These are phyloP conservation scores for Microcaecilia unicolor DNA, from an alignment of 2,797 vertebrate genomes.

Conservation along the genomic window DNA sequence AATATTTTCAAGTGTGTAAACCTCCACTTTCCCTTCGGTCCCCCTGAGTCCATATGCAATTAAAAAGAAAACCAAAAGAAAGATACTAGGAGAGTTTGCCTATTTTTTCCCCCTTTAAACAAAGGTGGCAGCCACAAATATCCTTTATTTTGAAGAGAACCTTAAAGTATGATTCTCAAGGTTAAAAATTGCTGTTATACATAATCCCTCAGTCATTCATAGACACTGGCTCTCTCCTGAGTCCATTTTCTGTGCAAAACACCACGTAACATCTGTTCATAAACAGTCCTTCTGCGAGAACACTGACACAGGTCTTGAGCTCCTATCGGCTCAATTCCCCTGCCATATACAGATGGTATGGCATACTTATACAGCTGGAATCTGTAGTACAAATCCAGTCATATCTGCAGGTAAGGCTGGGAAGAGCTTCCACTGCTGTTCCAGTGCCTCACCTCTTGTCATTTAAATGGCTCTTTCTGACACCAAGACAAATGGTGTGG, in stretches of 20 bases:
- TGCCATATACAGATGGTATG: constrained; percentile 85
- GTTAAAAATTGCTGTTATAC: constrained; percentile 84
- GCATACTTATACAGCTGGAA: constrained; percentile 64
- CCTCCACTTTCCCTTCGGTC: too few species aligned
- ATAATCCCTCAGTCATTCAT: constrained; percentile 83
- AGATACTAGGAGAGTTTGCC: constrained; percentile 2
- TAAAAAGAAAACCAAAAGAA: too few species aligned
- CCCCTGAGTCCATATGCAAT: too few species aligned
- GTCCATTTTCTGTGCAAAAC: constrained; percentile 78
- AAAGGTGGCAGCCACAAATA: constrained; percentile 38
- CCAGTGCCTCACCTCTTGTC: constrained; percentile 68
- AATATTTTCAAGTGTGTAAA: too few species aligned
- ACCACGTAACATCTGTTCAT: constrained; percentile 97
- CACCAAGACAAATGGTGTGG: constrained; percentile 87
- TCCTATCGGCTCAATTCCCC: constrained; percentile 82
- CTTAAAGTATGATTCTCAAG: constrained; percentile 80
- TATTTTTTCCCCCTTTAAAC: constrained; percentile 15
- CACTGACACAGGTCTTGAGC: constrained; percentile 81
- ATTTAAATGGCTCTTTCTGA: constrained; percentile 75
- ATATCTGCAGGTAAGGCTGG: constrained; percentile 80
- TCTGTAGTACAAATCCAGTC: constrained; percentile 65
- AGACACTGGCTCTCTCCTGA: constrained; percentile 91
- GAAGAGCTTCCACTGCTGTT: constrained; percentile 65
- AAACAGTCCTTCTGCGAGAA: constrained; percentile 91
- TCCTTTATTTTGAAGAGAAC: constrained; percentile 46